Base-by-base conservation (phyloP, 2,113 vertebrate genomes). In the Tonatia bakeri region DNA sequence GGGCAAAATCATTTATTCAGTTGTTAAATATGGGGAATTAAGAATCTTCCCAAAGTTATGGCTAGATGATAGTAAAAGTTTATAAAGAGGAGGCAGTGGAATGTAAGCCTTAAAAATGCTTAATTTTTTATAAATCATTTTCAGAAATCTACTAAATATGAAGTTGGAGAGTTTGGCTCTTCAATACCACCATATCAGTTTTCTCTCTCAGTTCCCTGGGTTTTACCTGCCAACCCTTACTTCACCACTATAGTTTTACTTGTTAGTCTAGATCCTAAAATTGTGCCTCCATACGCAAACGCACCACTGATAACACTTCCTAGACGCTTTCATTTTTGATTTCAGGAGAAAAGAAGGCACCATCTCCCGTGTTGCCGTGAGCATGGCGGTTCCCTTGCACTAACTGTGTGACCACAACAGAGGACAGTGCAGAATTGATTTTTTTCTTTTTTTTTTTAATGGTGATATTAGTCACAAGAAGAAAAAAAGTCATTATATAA, bases 1-100 rank as follows among this genome's bases (percentile, higher is more conserved):
- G 45, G 47, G 28, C 24, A 96, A 45, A 56, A 38, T 45, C 61
- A n/a, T 87, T 83, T n/a, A 82, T 90, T 81, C 95, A 72, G 64
- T 80, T 83, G 64, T 75, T 89, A 88, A 94, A 94, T 84, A 93
- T 64, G 14, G 47, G 52, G 17, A 94, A 90, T 87, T 87, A 90
- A 90, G 36, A 97, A 50, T 84, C 90, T 87, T 90, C 70, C 12
- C 40, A 59, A 94, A 94, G 85, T 92, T 65, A 87, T 22, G 52
- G 56, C 96, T 67, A 65, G 80, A 84, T 73, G 80, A 79, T 79
- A 73, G 59, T 67, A 54, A 95, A 91, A 36, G 38, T 73, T 87
- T 94, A 70, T 90, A 52, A 77, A 85, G 92, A 70, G 28, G 72
- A 91, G 77, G 43, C 14, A 52, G 28, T 86, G 75, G 94, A n/a